Base-by-base conservation (phyloP, 2,888 invertebrate species). In the Lycocerus yunnanus region DNA sequence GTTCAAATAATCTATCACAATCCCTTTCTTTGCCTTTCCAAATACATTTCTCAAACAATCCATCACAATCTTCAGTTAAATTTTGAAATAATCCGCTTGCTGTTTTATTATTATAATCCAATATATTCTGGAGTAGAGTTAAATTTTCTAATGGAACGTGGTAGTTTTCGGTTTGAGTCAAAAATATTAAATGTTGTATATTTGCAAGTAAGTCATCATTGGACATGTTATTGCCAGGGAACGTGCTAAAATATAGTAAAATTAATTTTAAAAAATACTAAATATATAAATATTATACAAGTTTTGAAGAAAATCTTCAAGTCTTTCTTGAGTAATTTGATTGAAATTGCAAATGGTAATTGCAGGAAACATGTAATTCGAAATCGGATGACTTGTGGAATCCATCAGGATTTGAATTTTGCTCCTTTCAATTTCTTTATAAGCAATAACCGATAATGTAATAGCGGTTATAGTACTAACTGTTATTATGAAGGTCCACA, bases 331-430 rank as follows among this genome's bases (percentile, higher is more conserved):
- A 0, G 92, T 92, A 10, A 92, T 87, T 58, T 89, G 85, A 82
- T 92, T 92, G 59, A 91, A 85, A 80, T 90, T 89, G 81, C 92
- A 92, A 71, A 92, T 86, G 0, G 92, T 92, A 0, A 92, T 89
- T 0, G 91, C 91, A 9, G 93, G 92, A 84, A 92, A 93, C 0
- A 90, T 89, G 65, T 91, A 90, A 79, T 91, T 90, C 91, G 92
- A 92, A 71, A 92, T 91, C 0, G 91, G 90, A 72, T 90, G 88
- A 81, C 92, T 91, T 0, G 90, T 92, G 0, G 85, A 84, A 77
- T 85, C 84, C 4, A 84, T 83, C 0, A 85, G 81, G 3, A 81
- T 76, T 15, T 81, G 72, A 1, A 80, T 80, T 5, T 81, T 81
- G 21, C 80, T 79, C 14, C 78, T 66, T 72, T 80, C 74, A 69